phyloP scores from a whole-genome alignment of 1,140 invertebrate genomes.

The Calycopis cecrops region DNA sequence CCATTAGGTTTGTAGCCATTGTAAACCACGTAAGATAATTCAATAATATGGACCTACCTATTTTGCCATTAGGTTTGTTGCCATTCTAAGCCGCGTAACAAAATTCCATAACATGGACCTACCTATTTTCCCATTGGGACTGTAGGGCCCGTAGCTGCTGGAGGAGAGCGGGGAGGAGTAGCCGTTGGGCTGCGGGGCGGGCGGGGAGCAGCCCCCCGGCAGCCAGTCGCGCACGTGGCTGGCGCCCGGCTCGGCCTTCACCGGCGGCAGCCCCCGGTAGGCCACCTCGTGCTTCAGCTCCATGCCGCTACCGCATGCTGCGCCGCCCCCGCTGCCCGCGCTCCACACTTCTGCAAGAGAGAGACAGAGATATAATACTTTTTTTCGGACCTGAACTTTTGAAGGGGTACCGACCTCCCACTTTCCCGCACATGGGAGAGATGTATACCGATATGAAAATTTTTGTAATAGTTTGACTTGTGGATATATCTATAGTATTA shows the following conservation, averaged over 20 bases:
- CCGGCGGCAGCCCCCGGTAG: conserved; percentile 60
- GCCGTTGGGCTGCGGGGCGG: conserved; percentile 78
- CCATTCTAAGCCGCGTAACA: too few species aligned
- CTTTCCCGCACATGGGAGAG: too few species aligned
- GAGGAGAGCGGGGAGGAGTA: conserved; percentile 89
- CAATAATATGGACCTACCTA: too few species aligned
- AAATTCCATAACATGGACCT: conserved; percentile 50
- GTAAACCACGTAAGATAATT: too few species aligned
- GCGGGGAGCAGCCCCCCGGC: conserved; percentile 77
- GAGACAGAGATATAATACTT: neutral
- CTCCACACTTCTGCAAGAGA: conserved; percentile 64
- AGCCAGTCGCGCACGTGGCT: conserved; percentile 88
- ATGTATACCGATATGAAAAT: too few species aligned
- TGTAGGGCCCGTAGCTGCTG: conserved; percentile 89
- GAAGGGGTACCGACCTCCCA: too few species aligned
- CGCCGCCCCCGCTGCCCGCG: conserved; percentile 65
- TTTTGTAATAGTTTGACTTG: too few species aligned
- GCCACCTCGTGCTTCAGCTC: conserved; percentile 70
- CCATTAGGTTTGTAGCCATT: too few species aligned
- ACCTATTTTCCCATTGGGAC: conserved; percentile 91
- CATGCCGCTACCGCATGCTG: conserved; percentile 70
- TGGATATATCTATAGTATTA: too few species aligned
- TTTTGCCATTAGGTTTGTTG: too few species aligned
- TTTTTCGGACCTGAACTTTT: too few species aligned
- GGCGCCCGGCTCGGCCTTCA: conserved; percentile 70